Evolutionary conservation across 2,113 vertebrate species (phyloP), one percentile per base, ranked within the genome.

Genomic region (Turdus rufiventris): DNA sequence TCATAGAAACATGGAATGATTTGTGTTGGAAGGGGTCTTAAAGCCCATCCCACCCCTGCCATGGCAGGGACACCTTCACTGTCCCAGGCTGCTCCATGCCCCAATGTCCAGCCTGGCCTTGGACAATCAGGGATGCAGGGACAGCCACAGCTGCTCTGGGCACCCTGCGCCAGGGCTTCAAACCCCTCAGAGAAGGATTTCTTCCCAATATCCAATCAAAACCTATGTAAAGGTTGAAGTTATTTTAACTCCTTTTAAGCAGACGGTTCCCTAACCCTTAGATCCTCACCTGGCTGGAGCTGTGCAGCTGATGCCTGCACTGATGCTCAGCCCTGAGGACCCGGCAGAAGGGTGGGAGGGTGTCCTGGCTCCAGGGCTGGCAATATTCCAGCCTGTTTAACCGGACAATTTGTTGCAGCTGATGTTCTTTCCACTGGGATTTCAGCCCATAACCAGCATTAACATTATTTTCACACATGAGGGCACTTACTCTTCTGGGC

Each of bases 391-490:
- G 89, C 21, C 93, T 78, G 48, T 78, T 97, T 96, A 95, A 93
- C 78, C 14, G 3, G 94, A 97, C 96, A 94, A 96, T 96, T 96
- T 96, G 94, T 92, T 95, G 93, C 94, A 94, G 93, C 95, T 96
- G 85, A 96, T 94, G 83, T 81, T 82, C 88, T 89, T 93, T 96
- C 95, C 95, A 78, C 88, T 93, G 95, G 92, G 96, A 97, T 88
- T 91, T 71, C 94, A 96, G 95, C 95, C 95, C 96, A 93, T 93
- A 96, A 97, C 53, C 95, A 96, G 92, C 91, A 96, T 96, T 96
- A 98, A 97, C 97, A 96, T 97, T 97, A 96, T 96, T 97, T 97
- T 97, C 95, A 97, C 97, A 97, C 97, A 97, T 96, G 96, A 96
- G 96, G 96, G 96, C 95, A 95, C 96, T 97, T 96, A 96, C 93